phyloP scores from a whole-genome alignment of 2,888 invertebrate species.

The Tachina fera region DNA sequence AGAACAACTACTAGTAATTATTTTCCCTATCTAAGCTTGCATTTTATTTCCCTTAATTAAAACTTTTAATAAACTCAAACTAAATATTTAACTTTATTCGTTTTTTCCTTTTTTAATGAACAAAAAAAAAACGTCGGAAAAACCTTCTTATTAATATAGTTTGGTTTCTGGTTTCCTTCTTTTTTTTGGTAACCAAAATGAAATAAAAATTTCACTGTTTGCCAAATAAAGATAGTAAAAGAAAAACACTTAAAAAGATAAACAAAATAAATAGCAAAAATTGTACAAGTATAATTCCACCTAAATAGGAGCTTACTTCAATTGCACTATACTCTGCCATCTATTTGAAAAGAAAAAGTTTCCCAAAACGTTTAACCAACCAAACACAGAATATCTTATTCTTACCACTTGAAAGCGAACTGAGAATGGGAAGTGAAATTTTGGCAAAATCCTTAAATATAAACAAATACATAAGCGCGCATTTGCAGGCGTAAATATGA shows the following conservation, averaged over 20 bases:
- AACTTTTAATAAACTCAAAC: conserved; percentile 11
- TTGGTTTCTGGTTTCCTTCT: conserved; percentile 19
- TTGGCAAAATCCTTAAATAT: conserved; percentile 58
- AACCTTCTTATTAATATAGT: conserved; percentile 53
- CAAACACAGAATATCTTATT: background rate
- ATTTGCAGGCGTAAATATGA: background rate
- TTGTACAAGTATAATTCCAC: conserved; percentile 61
- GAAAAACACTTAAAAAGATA: conserved; percentile 72
- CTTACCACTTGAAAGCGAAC: conserved; percentile 6
- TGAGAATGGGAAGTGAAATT: conserved; percentile 26
- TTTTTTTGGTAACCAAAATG: conserved; percentile 44
- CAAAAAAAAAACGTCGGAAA: conserved; percentile 31
- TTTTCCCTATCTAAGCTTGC: background rate
- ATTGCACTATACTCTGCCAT: conserved; percentile 7
- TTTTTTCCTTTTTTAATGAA: conserved; percentile 35
- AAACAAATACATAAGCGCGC: background rate
- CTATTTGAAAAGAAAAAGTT: background rate
- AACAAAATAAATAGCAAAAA: conserved; percentile 73
- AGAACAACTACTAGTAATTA: background rate
- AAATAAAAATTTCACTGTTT: conserved; percentile 56
- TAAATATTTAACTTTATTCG: background rate
- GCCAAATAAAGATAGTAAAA: conserved; percentile 65
- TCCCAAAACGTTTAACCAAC: background rate
- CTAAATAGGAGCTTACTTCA: conserved; percentile 60
- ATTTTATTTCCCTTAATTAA: conserved; percentile 44